Percentiles rank a stretch among this genome's conserved stretches.
These are phyloP conservation scores for Gymnosoma rotundatum DNA, from an alignment of 2,888 invertebrate species.

Conservation along the genomic window DNA sequence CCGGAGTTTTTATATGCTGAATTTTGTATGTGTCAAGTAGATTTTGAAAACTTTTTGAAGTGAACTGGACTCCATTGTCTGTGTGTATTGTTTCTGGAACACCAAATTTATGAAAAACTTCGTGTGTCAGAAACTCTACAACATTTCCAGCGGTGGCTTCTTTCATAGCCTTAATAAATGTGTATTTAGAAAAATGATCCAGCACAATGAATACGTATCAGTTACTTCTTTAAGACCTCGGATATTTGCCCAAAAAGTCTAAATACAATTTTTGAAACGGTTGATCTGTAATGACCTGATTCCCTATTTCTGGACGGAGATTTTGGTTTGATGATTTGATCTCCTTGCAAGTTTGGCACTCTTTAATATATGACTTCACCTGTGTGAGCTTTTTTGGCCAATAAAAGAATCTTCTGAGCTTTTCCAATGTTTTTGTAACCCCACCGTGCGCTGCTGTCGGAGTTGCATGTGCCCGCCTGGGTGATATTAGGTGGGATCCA, in stretches of 20 bases:
- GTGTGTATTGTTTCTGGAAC: not conserved
- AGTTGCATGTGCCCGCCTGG: not conserved
- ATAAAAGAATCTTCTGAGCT: too few relatives aligned
- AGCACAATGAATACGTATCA: not conserved
- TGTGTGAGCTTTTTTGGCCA: not conserved
- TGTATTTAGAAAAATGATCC: not conserved
- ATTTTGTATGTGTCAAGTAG: too few relatives aligned
- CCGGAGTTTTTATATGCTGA: too few relatives aligned
- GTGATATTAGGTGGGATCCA: not conserved
- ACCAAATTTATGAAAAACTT: not conserved
- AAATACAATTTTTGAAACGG: not conserved
- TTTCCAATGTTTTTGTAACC: too few relatives aligned
- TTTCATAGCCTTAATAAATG: not conserved
- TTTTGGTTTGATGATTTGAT: slow-evolving; percentile 4
- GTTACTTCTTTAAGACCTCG: not conserved
- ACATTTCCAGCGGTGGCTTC: not conserved
- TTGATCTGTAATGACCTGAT: not conserved
- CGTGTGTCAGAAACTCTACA: not conserved
- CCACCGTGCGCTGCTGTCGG: too few relatives aligned
- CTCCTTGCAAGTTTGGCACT: not conserved
- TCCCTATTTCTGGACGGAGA: not conserved
- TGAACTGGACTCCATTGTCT: slow-evolving; percentile 66
- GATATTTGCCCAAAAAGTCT: not conserved
- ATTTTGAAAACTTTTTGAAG: slow-evolving; percentile 20
- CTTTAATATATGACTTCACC: slow-evolving; percentile 19